Evolutionary conservation across 2,113 vertebrate genomes (phyloP).

Genomic region (Myanophis thanlyinensis): DNA sequence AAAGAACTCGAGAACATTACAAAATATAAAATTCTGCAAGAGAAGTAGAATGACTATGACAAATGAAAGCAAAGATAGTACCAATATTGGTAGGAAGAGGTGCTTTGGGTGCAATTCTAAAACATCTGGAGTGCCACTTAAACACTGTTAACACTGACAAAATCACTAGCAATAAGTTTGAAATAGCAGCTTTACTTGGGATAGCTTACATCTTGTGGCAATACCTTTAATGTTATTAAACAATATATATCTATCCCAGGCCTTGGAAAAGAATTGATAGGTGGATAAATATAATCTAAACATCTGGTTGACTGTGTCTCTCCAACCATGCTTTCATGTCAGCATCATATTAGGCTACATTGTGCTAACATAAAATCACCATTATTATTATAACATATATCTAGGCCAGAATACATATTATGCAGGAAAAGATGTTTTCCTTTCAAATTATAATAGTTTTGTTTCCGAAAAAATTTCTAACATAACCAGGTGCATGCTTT

Average conservation of each 20-base stretch:
- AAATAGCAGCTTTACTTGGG: not conserved
- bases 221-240: not conserved
- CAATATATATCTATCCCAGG: not conserved
- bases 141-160: too few species aligned
- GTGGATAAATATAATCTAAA: not conserved
- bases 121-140: too few species aligned
- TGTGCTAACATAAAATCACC: not conserved
- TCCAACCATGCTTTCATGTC: not conserved
- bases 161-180: not conserved
- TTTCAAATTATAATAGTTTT: not conserved
- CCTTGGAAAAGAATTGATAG: too few species aligned
- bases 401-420: not conserved
- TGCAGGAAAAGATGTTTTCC: constrained; percentile 21
- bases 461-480: not conserved
- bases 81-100: too few species aligned
- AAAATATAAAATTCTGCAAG: not conserved
- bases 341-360: not conserved
- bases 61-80: too few species aligned
- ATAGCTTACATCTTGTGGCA: not conserved
- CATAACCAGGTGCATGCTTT: constrained; percentile 21
- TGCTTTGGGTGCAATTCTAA: too few species aligned
- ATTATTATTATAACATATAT: not conserved
- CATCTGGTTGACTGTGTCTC: not conserved
- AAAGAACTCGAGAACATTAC: not conserved
- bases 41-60: too few species aligned